Evolutionary conservation across 2,888 invertebrate genomes (phyloP), one percentile per base, ranked within the genome.

Genomic region (Panorpa germanica): DNA sequence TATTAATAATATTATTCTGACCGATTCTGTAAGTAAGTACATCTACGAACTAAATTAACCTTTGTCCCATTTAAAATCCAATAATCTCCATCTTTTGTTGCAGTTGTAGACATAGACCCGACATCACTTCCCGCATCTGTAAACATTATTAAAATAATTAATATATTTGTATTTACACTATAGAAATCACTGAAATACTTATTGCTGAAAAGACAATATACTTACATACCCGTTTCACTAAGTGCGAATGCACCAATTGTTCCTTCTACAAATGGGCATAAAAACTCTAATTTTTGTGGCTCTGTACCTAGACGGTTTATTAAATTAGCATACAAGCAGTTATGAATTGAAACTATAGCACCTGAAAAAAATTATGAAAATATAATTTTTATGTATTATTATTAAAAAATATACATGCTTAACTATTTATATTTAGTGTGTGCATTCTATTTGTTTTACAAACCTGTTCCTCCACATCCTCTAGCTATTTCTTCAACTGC

Each of bases 91-190:
- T 66, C 60, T 3, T 50, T 41, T 3, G 38, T 51, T 0, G 77
- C 77, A 4, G 52, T 62, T 0, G 75, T 72, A 14, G 59, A 58
- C 29, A 78, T 70, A 29, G 65, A 63, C 4, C 71, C 73, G 1
- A 75, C 80, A 52, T 81, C 80, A 44, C 75, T 76, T 3, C 80
- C 80, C 34, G 77, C 78, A 29, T 68, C 77, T 76, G 39, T 18
- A 36, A 39, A 15, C 12, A 29, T 32, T 13, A 24, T 24, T 24
- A 12, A 7, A n/a, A 5, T 4, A 14, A 29, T 22, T 7, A 7
- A 21, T 21, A 11, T 14, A 18, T 19, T 34, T 20, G 21, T 21
- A n/a, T 17, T 25, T 8, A 33, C 9, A 5, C 16, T 12, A 29
- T 17, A 8, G 7, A 32, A 33, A 34, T 25, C 21, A 29, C 24